Base-by-base conservation (phyloP, 2,797 vertebrate species). In the Enteromius treurensis region DNA sequence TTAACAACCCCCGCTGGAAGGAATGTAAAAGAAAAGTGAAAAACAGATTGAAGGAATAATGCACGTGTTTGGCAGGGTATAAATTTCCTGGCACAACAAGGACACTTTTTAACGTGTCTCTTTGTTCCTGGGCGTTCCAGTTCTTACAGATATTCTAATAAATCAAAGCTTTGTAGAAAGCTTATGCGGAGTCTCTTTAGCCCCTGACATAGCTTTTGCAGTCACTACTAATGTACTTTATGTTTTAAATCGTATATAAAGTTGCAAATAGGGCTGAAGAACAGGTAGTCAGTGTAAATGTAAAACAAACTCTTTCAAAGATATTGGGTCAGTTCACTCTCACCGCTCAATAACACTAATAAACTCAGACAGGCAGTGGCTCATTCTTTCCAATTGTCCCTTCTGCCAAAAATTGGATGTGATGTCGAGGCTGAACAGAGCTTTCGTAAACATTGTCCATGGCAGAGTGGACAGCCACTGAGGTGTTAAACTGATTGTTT, bases 371-470 rank as follows among this genome's bases (percentile, higher is more conserved):
- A 67, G 23, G 64, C 67, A 45, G 80, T 77, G 37, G 40, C 40
- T 53, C 21, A 83, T 83, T 70, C 51, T 70, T 53, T 70, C 19
- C 7, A 70, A 77, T 58, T 77, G 14, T 67, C 45, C 26, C 14
- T 13, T 69, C 42, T 34, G 29, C 26, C 8, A 49, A 23, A 70
- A 83, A 78, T 29, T 71, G 40, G 64, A 83, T 49, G 65, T 78
- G 53, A 71, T 78, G 29, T 51, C 3, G 0, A 23, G 45, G 74
- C 37, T 71, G 51, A 71, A 40, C 40, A 19, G 65, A 76, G 91
- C 80, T 73, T 83, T 74, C 73, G 69, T 89, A 87, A 91, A 86
- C 88, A 89, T 91, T 88, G 88, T 90, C 87, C 88, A 23, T 21
- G 87, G 86, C 87, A 88, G 85, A 81, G 73, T 87, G 45, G 47